Percentiles rank a stretch among this genome's conserved stretches.
phyloP scores from a whole-genome alignment of 2,797 vertebrate genomes.

The Perdix hodgsoniae region DNA sequence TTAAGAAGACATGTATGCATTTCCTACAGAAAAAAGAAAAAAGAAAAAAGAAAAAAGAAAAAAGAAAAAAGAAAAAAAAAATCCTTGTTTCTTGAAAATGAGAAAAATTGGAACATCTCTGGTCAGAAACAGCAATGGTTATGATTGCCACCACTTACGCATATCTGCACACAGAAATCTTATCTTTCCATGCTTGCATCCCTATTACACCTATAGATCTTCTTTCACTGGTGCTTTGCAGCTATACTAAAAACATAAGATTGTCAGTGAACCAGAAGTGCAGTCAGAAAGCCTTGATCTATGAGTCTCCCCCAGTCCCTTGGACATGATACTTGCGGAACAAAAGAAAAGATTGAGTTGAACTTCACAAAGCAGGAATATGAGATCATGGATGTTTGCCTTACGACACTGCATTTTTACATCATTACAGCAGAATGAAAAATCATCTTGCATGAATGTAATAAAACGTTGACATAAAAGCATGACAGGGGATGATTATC shows the following conservation, averaged over 20 bases:
- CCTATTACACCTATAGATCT: not conserved
- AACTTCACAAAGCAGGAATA: not conserved
- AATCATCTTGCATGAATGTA: not conserved
- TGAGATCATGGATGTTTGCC: not conserved
- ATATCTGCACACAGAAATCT: not conserved
- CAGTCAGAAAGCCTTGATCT: not conserved
- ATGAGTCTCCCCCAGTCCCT: accelerated
- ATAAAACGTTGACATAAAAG: not conserved
- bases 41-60: not conserved
- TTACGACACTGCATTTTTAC: not conserved
- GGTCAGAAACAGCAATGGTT: not conserved
- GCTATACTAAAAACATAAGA: not conserved
- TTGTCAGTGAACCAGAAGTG: not conserved
- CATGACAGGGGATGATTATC: not conserved
- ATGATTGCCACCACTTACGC: not conserved
- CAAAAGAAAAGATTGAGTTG: not conserved
- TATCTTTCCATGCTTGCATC: not conserved
- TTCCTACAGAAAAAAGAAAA: not conserved
- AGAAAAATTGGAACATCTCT: not conserved
- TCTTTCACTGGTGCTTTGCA: not conserved
- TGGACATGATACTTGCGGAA: not conserved
- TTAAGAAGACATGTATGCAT: not conserved
- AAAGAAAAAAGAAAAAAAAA: not conserved
- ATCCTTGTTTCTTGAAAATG: not conserved
- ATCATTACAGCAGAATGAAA: not conserved